Evolutionary conservation across 2,797 vertebrate genomes (phyloP).

Genomic region (Microchirus variegatus): DNA sequence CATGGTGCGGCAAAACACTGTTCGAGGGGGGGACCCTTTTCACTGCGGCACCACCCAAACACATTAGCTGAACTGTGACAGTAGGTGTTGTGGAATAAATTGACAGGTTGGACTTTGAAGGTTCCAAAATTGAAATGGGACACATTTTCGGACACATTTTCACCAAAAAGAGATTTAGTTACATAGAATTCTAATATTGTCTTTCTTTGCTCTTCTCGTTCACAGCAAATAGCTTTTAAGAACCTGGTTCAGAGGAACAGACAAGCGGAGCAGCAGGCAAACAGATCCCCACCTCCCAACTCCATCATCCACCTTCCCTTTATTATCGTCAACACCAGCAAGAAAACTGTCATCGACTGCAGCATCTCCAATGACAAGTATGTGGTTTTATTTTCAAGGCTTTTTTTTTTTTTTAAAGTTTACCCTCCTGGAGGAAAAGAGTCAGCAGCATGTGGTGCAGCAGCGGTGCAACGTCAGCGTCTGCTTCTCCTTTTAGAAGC

Average conservation of each 20-base stretch:
- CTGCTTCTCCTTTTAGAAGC: no score
- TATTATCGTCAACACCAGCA: conserved; percentile 99
- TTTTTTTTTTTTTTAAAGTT: background rate
- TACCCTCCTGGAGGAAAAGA: background rate
- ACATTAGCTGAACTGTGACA: no score
- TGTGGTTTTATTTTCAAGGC: conserved; percentile 34
- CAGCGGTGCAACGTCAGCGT: no score
- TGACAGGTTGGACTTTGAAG: no score
- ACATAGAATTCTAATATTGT: no score
- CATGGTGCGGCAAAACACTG: no score
- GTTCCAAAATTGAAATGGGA: no score
- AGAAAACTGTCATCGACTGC: conserved; percentile 99
- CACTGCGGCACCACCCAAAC: no score
- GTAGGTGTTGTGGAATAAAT: no score
- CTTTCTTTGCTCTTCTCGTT: conserved; percentile 32
- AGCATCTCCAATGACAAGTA: conserved; percentile 99
- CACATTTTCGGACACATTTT: no score
- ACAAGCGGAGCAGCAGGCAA: conserved; percentile 92
- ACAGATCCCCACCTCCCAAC: conserved; percentile 91
- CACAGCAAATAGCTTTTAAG: conserved; percentile 99
- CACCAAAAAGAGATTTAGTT: no score
- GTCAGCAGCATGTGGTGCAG: background rate
- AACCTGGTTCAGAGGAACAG: conserved; percentile 97
- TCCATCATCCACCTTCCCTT: conserved; percentile 98
- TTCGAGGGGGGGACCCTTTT: no score